phyloP scores from a whole-genome alignment of 1,140 invertebrate species.

The Oryzaephilus surinamensis region DNA sequence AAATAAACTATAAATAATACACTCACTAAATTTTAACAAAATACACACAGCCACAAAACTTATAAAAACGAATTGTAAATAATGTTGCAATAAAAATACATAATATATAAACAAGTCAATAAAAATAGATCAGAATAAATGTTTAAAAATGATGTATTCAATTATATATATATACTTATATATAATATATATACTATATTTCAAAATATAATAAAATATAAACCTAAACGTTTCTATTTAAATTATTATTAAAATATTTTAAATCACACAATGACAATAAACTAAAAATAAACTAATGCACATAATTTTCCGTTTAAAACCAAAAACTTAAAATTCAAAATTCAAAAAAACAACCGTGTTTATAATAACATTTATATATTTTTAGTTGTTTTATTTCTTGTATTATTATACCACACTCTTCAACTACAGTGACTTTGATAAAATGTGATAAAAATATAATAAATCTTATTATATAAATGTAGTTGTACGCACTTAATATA shows the following conservation, averaged over 20 bases:
- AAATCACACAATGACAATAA: slow-evolving; percentile 1
- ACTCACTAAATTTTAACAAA: slow-evolving; percentile 4
- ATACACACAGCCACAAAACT: too few relatives aligned
- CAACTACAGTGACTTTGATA: slow-evolving; percentile 15
- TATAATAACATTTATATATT: too few relatives aligned
- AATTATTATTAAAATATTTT: slow-evolving; percentile 9
- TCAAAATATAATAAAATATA: slow-evolving; percentile 17
- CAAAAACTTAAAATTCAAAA: not conserved
- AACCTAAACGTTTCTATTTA: slow-evolving; percentile 14
- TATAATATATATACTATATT: slow-evolving; percentile 16
- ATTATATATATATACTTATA: too few relatives aligned
- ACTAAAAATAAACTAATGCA: slow-evolving; percentile 1
- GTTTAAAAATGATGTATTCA: too few relatives aligned
- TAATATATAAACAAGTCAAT: slow-evolving; percentile 20
- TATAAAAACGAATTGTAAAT: slow-evolving; percentile 16
- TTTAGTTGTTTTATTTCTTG: too few relatives aligned
- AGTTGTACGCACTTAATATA: not conserved
- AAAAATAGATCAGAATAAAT: slow-evolving; percentile 17
- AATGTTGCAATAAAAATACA: slow-evolving; percentile 18
- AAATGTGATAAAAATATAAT: slow-evolving; percentile 15
- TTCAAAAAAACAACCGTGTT: slow-evolving; percentile 9
- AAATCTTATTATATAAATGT: slow-evolving; percentile 8
- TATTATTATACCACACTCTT: slow-evolving; percentile 2
- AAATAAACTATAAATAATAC: slow-evolving; percentile 3
- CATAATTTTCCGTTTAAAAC: not conserved